Base-by-base conservation (phyloP, 2,888 invertebrate species). In the Biston betularia region DNA sequence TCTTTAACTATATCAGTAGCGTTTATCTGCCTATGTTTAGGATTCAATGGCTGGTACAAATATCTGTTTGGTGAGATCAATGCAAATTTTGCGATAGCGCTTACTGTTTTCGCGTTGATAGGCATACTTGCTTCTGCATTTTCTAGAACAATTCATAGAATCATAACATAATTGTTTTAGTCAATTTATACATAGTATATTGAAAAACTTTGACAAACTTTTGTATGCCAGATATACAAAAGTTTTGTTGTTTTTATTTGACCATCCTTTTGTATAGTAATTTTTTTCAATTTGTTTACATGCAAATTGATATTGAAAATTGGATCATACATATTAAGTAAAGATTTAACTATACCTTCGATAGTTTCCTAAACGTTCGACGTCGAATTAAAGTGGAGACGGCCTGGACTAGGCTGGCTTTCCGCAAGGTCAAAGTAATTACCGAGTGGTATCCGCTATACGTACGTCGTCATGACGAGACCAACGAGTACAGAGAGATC, bases 1-100 rank as follows among this genome's bases (percentile, higher is more conserved):
- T 71, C 72, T 8, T 10, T 85, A 0, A 83, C 89, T 0, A 53
- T 90, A 0, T 63, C 72, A 4, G 34, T 82, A 0, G 88, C 89
- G 0, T 89, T 83, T 56, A 12, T 85, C 1, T 68, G 75, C 1
- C 68, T 89, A 0, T 79, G 81, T 14, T 71, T 87, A 4, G 87
- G 72, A 2, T 84, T 89, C 42, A 49, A 82, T 11, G 56, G 73
- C 40, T 12, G 65, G 0, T 78, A 73, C 38, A 79, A 81, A 67
- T 0, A 0, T 0, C 0, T 62, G 6, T 12, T 73, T 11, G 73
- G 73, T 0, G 68, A 81, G 35, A n/a, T 50, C 1, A 81, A 76
- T 60, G 75, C 82, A 2, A 78, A 83, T 71, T 50, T 87, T 42
- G 72, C 78, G 0, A 86, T 89, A 63, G 10, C 78, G 3, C 60